Evolutionary conservation across 2,888 invertebrate species (phyloP), one percentile per base, ranked within the genome.

Genomic region (Apodemia hepburni): DNA sequence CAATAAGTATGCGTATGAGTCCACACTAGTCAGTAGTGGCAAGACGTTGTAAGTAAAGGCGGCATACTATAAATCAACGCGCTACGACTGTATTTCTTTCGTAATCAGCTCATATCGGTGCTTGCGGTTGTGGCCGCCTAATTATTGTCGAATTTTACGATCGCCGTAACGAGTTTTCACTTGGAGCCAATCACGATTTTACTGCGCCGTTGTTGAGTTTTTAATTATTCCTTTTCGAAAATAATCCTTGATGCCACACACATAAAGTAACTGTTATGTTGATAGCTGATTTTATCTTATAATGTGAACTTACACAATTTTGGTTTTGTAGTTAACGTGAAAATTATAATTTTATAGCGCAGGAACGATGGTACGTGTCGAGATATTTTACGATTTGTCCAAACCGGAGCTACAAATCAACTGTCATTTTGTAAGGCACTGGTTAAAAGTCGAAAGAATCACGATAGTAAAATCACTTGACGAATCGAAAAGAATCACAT

Each of bases 121-220:
- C 83, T 82, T 79, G 85, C 83, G 82, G 87, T 84, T 85, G 85
- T 82, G 83, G 78, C 84, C 83, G 85, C 85, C 88, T 89, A 90
- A 90, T 90, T 89, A 90, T 88, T 88, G 87, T 87, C 84, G 89
- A 90, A 88, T 84, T 89, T 89, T 87, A 90, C 88, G 88, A 88
- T 85, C 84, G 76, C 78, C 81, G 83, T 88, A 89, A 89, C 89
- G 88, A 87, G 87, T 86, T 85, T 87, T 84, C 87, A 88, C 87
- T 87, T 85, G 85, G 82, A 88, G 83, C 87, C 88, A 88, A 89
- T 90, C 89, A 86, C 85, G 85, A 84, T 85, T 89, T 89, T 87
- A 89, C 84, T 82, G 82, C 81, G 75, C 68, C 81, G 82, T 82
- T 84, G 82, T 82, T 75, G 76, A 74, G 72, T 77, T 81, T 85